A percentile compares a stretch with the other conserved stretches of the same genome.
Conservation (phyloP, 2,888 invertebrate genomes). For the Macropis europaea region DNA sequence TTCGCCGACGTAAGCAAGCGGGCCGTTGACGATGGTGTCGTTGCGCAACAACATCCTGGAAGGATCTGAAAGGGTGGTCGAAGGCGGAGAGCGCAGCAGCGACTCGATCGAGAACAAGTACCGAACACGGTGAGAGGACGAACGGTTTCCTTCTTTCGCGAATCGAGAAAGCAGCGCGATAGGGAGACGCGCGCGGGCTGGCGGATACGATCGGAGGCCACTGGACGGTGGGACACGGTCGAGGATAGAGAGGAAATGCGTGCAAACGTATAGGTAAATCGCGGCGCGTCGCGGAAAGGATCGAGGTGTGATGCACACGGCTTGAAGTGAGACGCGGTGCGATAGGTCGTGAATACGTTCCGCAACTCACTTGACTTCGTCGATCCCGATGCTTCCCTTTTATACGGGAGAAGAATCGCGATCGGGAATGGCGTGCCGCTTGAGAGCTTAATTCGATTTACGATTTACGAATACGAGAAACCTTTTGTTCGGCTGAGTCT, state of each 20-base stretch:
- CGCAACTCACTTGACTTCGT: conserved; percentile 76
- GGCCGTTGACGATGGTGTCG: conserved; percentile 69
- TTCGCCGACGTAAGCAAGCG: conserved; percentile 73
- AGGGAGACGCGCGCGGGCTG: background rate
- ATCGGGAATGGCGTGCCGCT: conserved; percentile 74
- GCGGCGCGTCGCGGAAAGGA: conserved; percentile 8
- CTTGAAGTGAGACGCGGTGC: conserved; percentile 78
- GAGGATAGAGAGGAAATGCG: background rate
- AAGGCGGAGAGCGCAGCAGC: background rate
- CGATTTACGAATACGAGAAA: conserved; percentile 76
- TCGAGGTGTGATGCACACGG: conserved; percentile 24
- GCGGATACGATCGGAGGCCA: background rate
- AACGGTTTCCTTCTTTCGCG: background rate
- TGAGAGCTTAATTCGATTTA: conserved; percentile 79
- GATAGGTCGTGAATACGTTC: conserved; percentile 72
- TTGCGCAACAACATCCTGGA: conserved; percentile 69
- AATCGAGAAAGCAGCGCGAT: background rate
- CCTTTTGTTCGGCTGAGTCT: conserved; percentile 77
- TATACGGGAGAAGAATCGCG: conserved; percentile 66
- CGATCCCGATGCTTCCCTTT: conserved; percentile 61
- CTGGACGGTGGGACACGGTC: no score
- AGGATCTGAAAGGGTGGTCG: conserved; percentile 7
- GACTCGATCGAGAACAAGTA: background rate
- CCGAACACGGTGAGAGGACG: background rate
- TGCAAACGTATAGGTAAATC: background rate